Base-by-base conservation (phyloP, 2,888 invertebrate species). In the Luperina testacea region DNA sequence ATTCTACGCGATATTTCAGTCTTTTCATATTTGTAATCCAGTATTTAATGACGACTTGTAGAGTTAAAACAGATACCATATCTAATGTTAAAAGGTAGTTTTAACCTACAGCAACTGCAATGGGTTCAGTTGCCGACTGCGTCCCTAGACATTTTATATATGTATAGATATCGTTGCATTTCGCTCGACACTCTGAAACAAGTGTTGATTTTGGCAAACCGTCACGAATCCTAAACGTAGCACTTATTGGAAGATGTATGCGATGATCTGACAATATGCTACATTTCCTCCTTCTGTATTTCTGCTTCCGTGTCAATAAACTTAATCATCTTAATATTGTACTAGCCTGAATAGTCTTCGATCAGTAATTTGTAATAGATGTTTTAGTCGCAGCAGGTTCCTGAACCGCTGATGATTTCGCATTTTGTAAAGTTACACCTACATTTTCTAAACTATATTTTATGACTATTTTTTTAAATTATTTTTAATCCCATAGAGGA, bases 201-300 rank as follows among this genome's bases (percentile, higher is more conserved):
- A 68, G 38, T 82, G 77, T 69, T 80, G 63, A 69, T 77, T 64
- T 82, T 82, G 82, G 82, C 63, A 69, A 77, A 69, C 27, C 17
- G 13, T 69, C 57, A 48, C 24, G 11, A 42, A 32, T 57, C 53
- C 15, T 69, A 57, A 69, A 48, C 64, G 57, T 59, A 57, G 38
- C n/a, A 77, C 68, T 68, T 80, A 80, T 57, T 42, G 61, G 38
- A 75, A 59, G 57, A 79, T 75, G 8, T 67, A 45, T 67, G n/a
- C 27, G 38, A 68, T 63, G 53, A 82, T 76, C 2, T 42, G 68
- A 82, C 15, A 57, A 27, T 42, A 20, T 64, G 20, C 27, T 24
- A 38, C 2, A 53, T 72, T 53, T 8, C 32, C n/a, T 38, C 15
- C 6, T 27, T 80, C 59, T 32, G 7, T 61, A 2, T 15, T 51